These are phyloP conservation scores for Scaptomyza caliginosa DNA, from an alignment of 2,888 invertebrate species.

Conservation along the genomic window DNA sequence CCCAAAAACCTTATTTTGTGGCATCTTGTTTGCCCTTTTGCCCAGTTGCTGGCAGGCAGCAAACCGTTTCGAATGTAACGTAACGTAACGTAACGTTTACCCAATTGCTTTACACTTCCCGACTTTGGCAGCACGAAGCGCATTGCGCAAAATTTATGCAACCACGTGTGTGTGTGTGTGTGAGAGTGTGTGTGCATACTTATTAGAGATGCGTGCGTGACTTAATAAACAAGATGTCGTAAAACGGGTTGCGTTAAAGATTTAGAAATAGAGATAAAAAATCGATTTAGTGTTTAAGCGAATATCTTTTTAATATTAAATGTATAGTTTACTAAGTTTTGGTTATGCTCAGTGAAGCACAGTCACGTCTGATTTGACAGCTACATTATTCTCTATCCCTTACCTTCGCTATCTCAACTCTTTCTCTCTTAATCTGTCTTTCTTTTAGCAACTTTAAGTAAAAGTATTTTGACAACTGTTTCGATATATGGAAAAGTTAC, in stretches of 20 bases:
- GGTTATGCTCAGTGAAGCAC: background rate
- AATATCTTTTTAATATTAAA: background rate
- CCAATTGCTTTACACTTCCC: constrained; percentile 50
- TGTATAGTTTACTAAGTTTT: background rate
- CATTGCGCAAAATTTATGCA: constrained; percentile 60
- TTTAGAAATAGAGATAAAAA: background rate
- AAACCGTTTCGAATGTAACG: constrained; percentile 36
- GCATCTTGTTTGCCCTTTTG: constrained; percentile 50
- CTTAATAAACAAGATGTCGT: constrained; percentile 4
- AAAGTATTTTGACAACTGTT: background rate
- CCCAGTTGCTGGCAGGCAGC: constrained; percentile 36
- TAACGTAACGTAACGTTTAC: constrained; percentile 46
- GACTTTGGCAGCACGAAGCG: constrained; percentile 54
- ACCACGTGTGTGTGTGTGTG: constrained; percentile 5
- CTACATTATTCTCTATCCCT: rapidly evolving
- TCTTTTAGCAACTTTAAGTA: no score
- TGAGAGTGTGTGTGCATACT: constrained; percentile 21
- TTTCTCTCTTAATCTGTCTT: background rate
- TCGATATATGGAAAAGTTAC: constrained; percentile 17
- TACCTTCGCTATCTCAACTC: rapidly evolving
- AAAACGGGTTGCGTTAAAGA: background rate
- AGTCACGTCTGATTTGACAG: background rate
- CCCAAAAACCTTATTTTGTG: constrained; percentile 76
- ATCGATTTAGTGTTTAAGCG: background rate
- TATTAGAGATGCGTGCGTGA: constrained; percentile 54